phyloP scores from a whole-genome alignment of 2,888 invertebrate genomes.

The Seira ritae region DNA sequence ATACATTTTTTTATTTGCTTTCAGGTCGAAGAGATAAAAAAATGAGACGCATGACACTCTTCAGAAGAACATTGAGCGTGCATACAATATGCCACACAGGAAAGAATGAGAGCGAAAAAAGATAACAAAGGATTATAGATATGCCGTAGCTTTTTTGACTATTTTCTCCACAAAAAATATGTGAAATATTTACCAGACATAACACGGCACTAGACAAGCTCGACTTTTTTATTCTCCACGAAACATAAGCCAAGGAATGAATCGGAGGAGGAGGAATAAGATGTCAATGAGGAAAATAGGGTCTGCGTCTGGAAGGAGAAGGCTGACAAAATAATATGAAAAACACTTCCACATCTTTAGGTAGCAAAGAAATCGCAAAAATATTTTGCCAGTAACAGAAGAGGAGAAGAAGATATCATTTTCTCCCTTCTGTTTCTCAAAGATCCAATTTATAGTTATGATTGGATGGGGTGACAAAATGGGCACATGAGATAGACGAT shows the following conservation, averaged over 20 bases:
- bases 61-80: neutral
- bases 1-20: neutral
- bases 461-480: neutral
- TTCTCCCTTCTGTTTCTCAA: neutral
- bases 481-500: neutral
- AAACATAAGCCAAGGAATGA: too few relatives aligned
- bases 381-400: too few relatives aligned
- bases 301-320: neutral
- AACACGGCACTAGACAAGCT: too few relatives aligned
- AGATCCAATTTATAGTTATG: neutral
- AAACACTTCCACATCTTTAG: neutral
- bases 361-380: neutral
- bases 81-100: too few relatives aligned
- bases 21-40: neutral
- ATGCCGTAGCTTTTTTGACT: too few relatives aligned
- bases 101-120: neutral
- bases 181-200: too few relatives aligned
- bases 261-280: neutral
- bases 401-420: neutral
- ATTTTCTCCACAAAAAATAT: too few relatives aligned
- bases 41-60: neutral
- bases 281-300: neutral
- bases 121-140: neutral
- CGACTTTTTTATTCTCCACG: too few relatives aligned
- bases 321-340: neutral